Percentiles rank a stretch among this genome's conserved stretches.
phyloP scores from a whole-genome alignment of 2,113 vertebrate genomes.

The Brachionichthys hirsutus region DNA sequence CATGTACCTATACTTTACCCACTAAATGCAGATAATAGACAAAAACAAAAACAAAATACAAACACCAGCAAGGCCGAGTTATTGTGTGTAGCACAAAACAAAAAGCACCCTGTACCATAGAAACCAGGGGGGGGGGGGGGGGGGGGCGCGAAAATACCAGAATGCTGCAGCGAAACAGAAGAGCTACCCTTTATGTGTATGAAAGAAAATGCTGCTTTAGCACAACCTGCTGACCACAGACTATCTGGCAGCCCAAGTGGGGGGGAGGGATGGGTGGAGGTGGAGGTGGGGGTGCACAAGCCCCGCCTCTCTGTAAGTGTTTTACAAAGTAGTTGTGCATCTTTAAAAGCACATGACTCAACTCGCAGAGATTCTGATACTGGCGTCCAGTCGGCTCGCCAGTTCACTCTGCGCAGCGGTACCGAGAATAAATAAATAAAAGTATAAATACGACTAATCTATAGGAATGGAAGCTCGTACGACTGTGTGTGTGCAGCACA shows the following conservation, averaged over 20 bases:
- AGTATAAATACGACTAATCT: conserved; percentile 26
- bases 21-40: conserved; percentile 22
- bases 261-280: not conserved
- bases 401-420: conserved; percentile 29
- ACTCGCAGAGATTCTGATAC: conserved; percentile 20
- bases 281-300: no score
- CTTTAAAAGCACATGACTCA: not conserved
- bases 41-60: conserved; percentile 20
- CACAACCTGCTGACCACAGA: conserved; percentile 67
- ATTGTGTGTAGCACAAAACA: conserved; percentile 43
- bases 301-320: not conserved
- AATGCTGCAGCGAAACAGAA: conserved; percentile 54
- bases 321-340: conserved; percentile 11
- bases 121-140: conserved; percentile 25
- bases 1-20: not conserved
- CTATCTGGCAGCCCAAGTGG: not conserved
- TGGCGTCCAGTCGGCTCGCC: conserved; percentile 2
- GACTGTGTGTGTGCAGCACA: conserved; percentile 10
- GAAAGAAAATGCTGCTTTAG: conserved; percentile 62
- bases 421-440: conserved; percentile 40
- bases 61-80: conserved; percentile 26
- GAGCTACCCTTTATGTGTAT: conserved; percentile 31
- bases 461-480: conserved; percentile 14
- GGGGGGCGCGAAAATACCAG: conserved; percentile 62
- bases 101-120: conserved; percentile 44